Conservation (phyloP, 2,888 invertebrate genomes). For the Aproaerema taeniolella region DNA sequence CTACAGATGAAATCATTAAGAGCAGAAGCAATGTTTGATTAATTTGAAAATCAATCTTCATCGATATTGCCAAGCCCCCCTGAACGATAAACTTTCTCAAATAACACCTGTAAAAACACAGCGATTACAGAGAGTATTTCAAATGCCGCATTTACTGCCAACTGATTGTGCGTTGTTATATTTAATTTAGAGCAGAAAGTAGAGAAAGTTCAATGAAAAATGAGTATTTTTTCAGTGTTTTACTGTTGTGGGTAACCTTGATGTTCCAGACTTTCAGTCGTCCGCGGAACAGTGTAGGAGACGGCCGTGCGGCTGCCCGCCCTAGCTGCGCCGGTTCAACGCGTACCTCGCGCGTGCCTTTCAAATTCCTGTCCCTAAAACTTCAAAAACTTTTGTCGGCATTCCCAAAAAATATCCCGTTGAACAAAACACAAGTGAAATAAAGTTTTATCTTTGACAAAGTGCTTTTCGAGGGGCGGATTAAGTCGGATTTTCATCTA, state of each 20-base stretch:
- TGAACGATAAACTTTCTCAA: no score
- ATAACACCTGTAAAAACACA: no score
- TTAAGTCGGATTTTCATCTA: constrained; percentile 26
- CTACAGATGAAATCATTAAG: no score
- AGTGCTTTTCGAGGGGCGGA: constrained; percentile 11
- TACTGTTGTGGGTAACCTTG: not conserved
- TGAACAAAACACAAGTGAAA: constrained; percentile 2
- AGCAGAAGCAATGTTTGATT: no score
- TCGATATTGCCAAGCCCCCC: no score
- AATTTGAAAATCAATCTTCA: no score
- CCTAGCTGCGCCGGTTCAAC: no score
- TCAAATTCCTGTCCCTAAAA: not conserved
- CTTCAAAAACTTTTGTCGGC: constrained; percentile 1
- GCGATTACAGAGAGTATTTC: no score
- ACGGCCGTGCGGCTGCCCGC: constrained; percentile 53
- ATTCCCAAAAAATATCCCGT: not conserved
- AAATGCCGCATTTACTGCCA: no score
- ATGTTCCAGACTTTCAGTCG: constrained; percentile 35
- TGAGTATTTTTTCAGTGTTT: constrained; percentile 6
- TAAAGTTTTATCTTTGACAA: not conserved
- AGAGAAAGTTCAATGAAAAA: constrained; percentile 6
- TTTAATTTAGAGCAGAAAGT: not conserved
- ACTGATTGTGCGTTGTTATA: not conserved
- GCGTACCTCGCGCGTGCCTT: not conserved
- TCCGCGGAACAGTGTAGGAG: constrained; percentile 27